Evolutionary conservation across 2,113 vertebrate genomes (phyloP).

Genomic region (Platichthys flesus): DNA sequence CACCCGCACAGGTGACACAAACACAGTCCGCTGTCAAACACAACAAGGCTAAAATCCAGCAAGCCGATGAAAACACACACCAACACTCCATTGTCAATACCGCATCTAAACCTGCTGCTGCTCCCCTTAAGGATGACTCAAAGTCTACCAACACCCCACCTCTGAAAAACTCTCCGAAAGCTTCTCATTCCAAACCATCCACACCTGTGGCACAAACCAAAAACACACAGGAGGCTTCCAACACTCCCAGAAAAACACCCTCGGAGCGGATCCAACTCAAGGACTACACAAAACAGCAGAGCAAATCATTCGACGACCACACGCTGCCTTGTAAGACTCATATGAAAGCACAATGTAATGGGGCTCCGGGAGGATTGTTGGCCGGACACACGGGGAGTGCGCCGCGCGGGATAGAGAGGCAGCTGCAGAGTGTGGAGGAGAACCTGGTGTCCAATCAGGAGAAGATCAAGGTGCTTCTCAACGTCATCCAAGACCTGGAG

Average conservation of each 20-base stretch:
- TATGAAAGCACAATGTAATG: slow-evolving; percentile 81
- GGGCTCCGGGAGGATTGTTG: slow-evolving; percentile 82
- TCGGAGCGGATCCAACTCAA: slow-evolving; percentile 49
- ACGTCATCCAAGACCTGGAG: slow-evolving; percentile 99
- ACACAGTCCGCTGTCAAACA: slow-evolving; percentile 32
- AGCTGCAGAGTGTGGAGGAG: slow-evolving; percentile 93
- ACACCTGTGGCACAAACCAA: slow-evolving; percentile 60
- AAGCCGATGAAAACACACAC: slow-evolving; percentile 34
- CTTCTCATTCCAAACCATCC: slow-evolving; percentile 35
- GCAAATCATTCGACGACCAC: slow-evolving; percentile 60
- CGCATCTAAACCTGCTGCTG: slow-evolving; percentile 41
- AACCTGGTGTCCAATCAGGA: slow-evolving; percentile 95
- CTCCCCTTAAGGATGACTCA: slow-evolving; percentile 39
- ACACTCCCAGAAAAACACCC: slow-evolving; percentile 21
- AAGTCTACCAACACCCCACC: slow-evolving; percentile 52
- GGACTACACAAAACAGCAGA: slow-evolving; percentile 61
- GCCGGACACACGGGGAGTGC: slow-evolving; percentile 25
- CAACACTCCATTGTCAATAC: slow-evolving; percentile 23
- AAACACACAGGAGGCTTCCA: slow-evolving; percentile 39
- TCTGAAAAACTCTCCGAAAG: slow-evolving; percentile 52
- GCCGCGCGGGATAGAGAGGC: slow-evolving; percentile 84
- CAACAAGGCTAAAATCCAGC: slow-evolving; percentile 35
- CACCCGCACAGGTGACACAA: slow-evolving; percentile 33
- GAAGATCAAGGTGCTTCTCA: slow-evolving; percentile 99
- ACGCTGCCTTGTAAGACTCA: slow-evolving; percentile 71